Base-by-base conservation (phyloP, 2,797 vertebrate genomes). In the Clarias fuscus region DNA sequence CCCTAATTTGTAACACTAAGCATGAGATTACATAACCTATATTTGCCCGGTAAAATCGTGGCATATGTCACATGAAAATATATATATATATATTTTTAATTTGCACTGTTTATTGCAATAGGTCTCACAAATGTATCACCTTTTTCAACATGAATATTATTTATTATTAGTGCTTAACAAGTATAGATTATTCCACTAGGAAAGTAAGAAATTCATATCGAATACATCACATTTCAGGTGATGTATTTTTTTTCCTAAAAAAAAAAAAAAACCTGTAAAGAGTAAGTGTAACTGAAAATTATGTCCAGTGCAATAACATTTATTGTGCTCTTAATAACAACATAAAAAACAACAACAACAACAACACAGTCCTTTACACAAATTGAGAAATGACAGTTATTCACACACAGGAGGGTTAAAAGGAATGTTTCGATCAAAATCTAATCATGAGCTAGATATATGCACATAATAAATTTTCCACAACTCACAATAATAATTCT, bases 321-420 rank as follows among this genome's bases (percentile, higher is more conserved):
- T 88, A 83, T 86, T 88, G 85, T 78, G 85, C 62, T 84, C 59
- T 81, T 84, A 40, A 75, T 56, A 87, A 81, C 76, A 86, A 67
- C 22, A 81, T 62, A 18, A 61, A 37, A 4, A 18, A 18, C 62
- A 48, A 65, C 78, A 2, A 85, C 17, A 30, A 15, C 13, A 59
- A 72, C 53, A 24, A 82, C 4, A 82, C 2, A 37, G n/a, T 40
- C 53, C 75, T 2, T 59, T 71, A 70, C 67, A 86, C 71, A 58
- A 48, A 86, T 4, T 75, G 17, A 27, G 61, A 62, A 82, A 71
- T 62, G 22, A 71, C 7, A 62, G 20, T 37, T 37, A 71, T 78
- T 78, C 65, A 83, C 64, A 70, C n/a, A 0, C n/a, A 79, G 67
- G 68, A 43, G 59, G 17, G 7, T 73, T 40, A 1, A 81, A 15